phyloP scores from a whole-genome alignment of 2,888 invertebrate genomes.

The Hydrotaea diabolus region DNA sequence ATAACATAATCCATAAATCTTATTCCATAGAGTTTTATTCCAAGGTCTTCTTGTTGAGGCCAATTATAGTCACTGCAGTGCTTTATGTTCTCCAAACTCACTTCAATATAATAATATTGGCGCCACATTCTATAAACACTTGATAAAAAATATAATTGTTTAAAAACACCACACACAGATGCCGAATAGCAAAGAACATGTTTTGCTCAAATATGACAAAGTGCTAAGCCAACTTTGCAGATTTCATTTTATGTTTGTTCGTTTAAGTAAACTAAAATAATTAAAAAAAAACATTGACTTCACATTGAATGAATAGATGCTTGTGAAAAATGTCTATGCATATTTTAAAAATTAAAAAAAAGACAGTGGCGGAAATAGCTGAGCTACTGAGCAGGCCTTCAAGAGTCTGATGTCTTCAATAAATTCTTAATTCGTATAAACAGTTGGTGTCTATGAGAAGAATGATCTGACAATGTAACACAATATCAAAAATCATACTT shows the following conservation, averaged over 20 bases:
- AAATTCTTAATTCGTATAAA: too few relatives aligned
- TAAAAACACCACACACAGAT: background rate
- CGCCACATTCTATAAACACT: constrained; percentile 61
- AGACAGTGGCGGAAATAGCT: too few relatives aligned
- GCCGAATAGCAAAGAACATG: background rate
- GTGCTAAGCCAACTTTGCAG: background rate
- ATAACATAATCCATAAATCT: constrained; percentile 15
- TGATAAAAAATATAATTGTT: background rate
- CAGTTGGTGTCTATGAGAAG: too few relatives aligned
- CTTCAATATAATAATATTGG: constrained; percentile 36
- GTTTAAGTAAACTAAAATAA: background rate
- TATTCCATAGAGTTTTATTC: background rate
- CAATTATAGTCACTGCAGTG: background rate
- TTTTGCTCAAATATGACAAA: background rate
- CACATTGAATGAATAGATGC: background rate
- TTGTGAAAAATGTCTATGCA: background rate
- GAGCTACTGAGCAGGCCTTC: too few relatives aligned
- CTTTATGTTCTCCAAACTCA: background rate
- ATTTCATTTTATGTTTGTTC: background rate
- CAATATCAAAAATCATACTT: too few relatives aligned
- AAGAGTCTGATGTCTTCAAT: too few relatives aligned
- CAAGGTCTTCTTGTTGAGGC: constrained; percentile 18
- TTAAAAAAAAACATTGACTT: constrained; percentile 1
- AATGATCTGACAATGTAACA: too few relatives aligned
- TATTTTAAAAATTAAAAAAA: background rate